Evolutionary conservation across 2,888 invertebrate genomes (phyloP), one percentile per base, ranked within the genome.

Genomic region (Ormyrus nitidulus): DNA sequence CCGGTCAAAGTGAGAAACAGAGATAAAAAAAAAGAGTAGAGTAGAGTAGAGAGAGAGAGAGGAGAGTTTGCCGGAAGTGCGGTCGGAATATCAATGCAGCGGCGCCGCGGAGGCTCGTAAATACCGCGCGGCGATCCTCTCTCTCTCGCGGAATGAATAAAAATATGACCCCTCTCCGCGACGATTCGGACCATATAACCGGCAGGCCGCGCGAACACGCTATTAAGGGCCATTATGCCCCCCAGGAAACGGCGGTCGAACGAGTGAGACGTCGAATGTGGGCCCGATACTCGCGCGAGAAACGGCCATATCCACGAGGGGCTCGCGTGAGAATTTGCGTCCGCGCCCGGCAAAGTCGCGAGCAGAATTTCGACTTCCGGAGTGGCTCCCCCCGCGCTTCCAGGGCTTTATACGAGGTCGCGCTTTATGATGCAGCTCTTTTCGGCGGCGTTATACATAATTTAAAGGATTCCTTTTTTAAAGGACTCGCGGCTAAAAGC

Each of bases 1-100:
- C 19, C 1, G 19, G 19, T 1, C 19, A 19, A 19, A 19, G 19
- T 19, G 19, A 19, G 19, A 19, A 19, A 19, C 19, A 19, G 19
- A 1, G 19, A 19, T 19, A 19, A 19, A 19, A 19, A 19, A 19
- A 19, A 54, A 19, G 19, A 19, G 19, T 1, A 19, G 19, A 19
- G 19, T 19, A 19, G 19, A 19, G 1, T 19, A 13, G 13, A 13
- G 13, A 13, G 13, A 13, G 13, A 13, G 65, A 48, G 64, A 77
- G 65, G 58, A 79, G 64, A 72, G 78, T 71, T 66, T 66, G 66
- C 66, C 70, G 81, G 81, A 81, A 77, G 73, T 81, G 77, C 80
- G 80, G 72, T 80, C 65, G 80, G 80, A 77, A 81, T 81, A 81
- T 74, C 77, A 81, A 81, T 81, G 80, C 64, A 54, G 8, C 64